Evolutionary conservation across 2,797 vertebrate species (phyloP), one percentile per base, ranked within the genome.

Genomic region (Serranus cabrilla): DNA sequence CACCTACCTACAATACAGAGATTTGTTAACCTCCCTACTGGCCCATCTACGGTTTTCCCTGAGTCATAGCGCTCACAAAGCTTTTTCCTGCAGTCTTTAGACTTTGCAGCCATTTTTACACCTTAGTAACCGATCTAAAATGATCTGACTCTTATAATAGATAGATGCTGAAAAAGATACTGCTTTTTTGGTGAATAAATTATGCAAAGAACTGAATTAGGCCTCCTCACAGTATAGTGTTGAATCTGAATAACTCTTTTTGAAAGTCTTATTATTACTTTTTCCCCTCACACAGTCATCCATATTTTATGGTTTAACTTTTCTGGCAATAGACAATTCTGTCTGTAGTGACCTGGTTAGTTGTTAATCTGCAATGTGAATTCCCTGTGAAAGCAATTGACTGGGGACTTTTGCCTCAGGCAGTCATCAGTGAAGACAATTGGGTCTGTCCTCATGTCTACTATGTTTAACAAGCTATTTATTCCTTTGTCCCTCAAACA

Each of bases 381-480:
- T 94, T 94, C 91, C 87, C 92, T 90, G 90, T 93, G 93, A 95
- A 90, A 93, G 93, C 92, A 90, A 94, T 74, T 91, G 93, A 96
- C 95, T 92, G 92, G 95, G 95, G 95, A 93, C 90, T 88, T 89
- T 87, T 84, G 93, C 95, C 95, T 93, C 84, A 87, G 95, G 96
- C 95, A 86, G 49, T 90, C 92, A 94, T 95, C 87, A 85, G 88
- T 76, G 87, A 93, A 91, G 91, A 93, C 96, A 96, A 96, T 87
- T 94, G 91, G 91, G 92, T 93, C 92, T 96, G 92, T 93, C 85
- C 93, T 93, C 93, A 73, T 88, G 89, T 76, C 87, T 87, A 39
- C 77, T 91, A 91, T 93, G 93, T 94, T 89, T 92, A 94, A 93
- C 74, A 67, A 68, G 74, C 71, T 81, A 72, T 89, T 82, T 86